Evolutionary conservation across 2,888 invertebrate genomes (phyloP), one percentile per base, ranked within the genome.

Genomic region (Latrodectus hesperus): DNA sequence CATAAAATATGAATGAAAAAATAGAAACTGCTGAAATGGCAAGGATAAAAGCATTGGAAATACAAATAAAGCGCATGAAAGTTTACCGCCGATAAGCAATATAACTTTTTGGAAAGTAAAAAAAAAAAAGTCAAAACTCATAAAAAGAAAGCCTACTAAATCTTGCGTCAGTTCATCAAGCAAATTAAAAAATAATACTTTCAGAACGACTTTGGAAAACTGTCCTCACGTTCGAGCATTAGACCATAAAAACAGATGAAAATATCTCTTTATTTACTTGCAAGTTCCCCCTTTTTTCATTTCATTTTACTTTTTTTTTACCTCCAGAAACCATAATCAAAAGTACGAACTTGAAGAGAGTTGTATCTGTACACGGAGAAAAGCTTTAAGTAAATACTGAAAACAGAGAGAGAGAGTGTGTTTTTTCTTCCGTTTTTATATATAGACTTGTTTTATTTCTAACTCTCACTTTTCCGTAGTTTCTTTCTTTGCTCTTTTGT

Each of bases 101-200:
- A 60, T 60, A 60, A 60, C 60, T 60, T 60, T 60, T n/a, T 12
- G 14, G 10, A 60, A 60, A 60, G n/a, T 12, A n/a, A 60, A 60
- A 11, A 11, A 10, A 60, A 60, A 60, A 6, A 9, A 22, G 17
- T 26, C 17, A 38, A 71, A 71, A 71, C 49, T 26, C 26, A 14
- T 49, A 51, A 51, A 71, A 71, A 16, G 22, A 71, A 68, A 49
- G 16, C n/a, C 71, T 38, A 38, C 51, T n/a, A 55, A 55, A 74
- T 74, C 80, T 65, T 22, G 51, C 67, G 16, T 38, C 67, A 64
- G 65, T 73, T 73, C 80, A 81, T 81, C 80, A 73, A 67, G 73
- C 64, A 81, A 81, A 81, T 81, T 81, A 81, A 81, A 81, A 81
- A 81, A 81, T 73, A 74, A 73, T 64, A 81, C 73, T 81, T 81